A percentile compares a stretch with the other conserved stretches of the same genome.
These are phyloP conservation scores for Cassiopea xamachana DNA, from an alignment of 30 jellyfish, hydroid and myxozoan genomes.

Conservation along the genomic window DNA sequence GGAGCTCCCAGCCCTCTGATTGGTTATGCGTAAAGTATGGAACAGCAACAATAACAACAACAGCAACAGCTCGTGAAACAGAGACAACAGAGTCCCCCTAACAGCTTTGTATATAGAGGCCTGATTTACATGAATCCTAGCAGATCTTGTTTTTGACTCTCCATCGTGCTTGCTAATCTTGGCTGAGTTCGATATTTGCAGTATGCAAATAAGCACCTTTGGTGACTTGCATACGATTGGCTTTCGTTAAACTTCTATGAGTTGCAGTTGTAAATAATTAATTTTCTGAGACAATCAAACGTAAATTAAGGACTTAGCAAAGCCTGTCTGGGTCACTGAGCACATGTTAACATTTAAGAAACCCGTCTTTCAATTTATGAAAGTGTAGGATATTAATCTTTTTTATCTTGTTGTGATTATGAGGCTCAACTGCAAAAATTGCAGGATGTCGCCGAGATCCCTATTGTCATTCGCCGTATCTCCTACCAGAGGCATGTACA, in stretches of 20 bases:
- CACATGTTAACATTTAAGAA: neutral
- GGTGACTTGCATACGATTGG: constrained; percentile 14
- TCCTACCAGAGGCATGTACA: no score
- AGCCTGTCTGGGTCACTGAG: constrained; percentile 36
- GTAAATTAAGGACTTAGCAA: constrained; percentile 5
- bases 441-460: neutral
- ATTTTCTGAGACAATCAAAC: constrained; percentile 9
- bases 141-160: no score
- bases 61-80: no score
- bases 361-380: neutral
- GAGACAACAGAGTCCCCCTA: no score
- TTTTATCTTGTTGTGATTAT: neutral
- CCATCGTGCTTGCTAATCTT: constrained; percentile 26
- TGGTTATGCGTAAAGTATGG: no score
- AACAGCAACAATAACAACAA: no score
- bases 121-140: no score
- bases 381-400: neutral
- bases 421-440: neutral
- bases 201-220: constrained; percentile 29
- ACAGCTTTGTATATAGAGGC: no score
- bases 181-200: constrained; percentile 18
- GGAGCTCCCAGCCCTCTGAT: no score
- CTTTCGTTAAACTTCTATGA: neutral
- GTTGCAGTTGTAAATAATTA: constrained; percentile 21
- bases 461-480: neutral